Base-by-base conservation (phyloP, 2,797 vertebrate species). In the Champsocephalus gunnari region DNA sequence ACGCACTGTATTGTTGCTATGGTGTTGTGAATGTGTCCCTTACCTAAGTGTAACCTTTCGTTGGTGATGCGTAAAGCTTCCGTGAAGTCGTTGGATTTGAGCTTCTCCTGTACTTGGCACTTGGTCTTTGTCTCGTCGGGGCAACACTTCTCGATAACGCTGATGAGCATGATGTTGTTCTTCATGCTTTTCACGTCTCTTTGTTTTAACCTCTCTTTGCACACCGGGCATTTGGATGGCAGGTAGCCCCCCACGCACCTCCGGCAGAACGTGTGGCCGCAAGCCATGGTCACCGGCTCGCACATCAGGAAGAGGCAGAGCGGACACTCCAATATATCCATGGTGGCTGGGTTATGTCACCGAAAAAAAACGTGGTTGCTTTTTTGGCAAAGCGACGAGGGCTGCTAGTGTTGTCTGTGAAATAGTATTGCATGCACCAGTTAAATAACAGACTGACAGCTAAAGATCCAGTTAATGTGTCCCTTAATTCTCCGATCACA, bases 241-340 rank as follows among this genome's bases (percentile, higher is more conserved):
- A 92, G 83, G 83, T 71, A 83, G 16, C 76, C 84, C 12, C 81
- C 89, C 13, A 94, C 87, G 86, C 97, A 98, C 11, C 94, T 79
- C 67, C 94, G 92, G 88, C 97, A 98, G 77, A 96, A 95, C 9
- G 96, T 94, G 89, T 97, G 96, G 0, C 97, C 97, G 89, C 97
- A 98, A 4, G 91, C 85, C 83, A 95, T 80, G n/a, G 96, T 97
- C 82, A 96, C 94, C 49, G 97, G 96, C 75, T 97, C 96, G 87
- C 92, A 92, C 85, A 98, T 94, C 4, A 95, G 85, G 70, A 95
- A 91, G 70, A 87, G 90, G 38, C 97, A 98, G 17, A 90, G 75
- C 1, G 96, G 96, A 70, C 97, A 98, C 71, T 93, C 92, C 83
- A 97, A 90, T 34, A 94, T 48, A 9, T 97, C 96, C 95, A 95